Evolutionary conservation across 2,797 vertebrate genomes (phyloP).

Genomic region (Calcarius lapponicus): DNA sequence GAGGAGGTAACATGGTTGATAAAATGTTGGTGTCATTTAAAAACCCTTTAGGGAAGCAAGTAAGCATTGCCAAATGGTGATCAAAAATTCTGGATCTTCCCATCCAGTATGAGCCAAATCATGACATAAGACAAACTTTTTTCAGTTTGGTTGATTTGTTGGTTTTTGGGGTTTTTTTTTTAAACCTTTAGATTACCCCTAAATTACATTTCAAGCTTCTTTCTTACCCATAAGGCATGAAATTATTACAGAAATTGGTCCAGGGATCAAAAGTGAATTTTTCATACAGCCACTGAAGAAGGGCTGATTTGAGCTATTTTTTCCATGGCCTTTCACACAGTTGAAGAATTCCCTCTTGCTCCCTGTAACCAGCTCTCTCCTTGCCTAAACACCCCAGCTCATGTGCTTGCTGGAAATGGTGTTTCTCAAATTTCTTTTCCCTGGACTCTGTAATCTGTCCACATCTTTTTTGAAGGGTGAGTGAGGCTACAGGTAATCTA

Average conservation of each 20-base stretch:
- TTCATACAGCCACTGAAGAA: background rate
- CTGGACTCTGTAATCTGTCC: background rate
- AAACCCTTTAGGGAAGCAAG: constrained; percentile 40
- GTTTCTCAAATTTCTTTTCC: background rate
- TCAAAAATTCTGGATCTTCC: constrained; percentile 35
- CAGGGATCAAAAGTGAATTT: background rate
- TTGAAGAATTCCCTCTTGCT: background rate
- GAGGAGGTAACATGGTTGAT: background rate
- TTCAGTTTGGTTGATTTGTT: background rate
- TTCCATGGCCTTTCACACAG: background rate
- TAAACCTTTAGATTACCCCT: background rate
- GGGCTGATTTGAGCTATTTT: background rate
- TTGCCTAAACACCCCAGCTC: background rate
- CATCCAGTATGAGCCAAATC: background rate
- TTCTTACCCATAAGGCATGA: background rate
- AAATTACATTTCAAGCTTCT: background rate
- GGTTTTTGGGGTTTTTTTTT: background rate
- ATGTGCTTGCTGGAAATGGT: background rate
- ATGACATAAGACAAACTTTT: constrained; percentile 11
- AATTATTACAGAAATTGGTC: background rate
- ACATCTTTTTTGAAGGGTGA: background rate
- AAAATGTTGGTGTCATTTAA: background rate
- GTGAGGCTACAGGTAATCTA: background rate
- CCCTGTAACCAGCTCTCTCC: background rate
- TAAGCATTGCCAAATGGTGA: constrained; percentile 15